Evolutionary conservation across 2,888 invertebrate species (phyloP).

Genomic region (Agonopterix heracliana): DNA sequence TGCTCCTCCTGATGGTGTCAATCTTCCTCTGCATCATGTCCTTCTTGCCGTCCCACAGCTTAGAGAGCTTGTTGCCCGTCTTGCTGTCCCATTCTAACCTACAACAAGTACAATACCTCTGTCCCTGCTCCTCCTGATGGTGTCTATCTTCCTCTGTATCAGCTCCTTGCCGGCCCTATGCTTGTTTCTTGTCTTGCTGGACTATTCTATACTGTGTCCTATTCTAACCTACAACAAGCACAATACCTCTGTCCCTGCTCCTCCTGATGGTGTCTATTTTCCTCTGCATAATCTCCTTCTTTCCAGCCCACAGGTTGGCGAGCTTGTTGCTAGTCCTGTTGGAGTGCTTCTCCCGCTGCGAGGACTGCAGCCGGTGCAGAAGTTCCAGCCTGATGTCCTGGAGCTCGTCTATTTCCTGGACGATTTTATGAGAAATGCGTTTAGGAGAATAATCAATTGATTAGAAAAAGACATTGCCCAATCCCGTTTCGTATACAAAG

Average conservation of each 20-base stretch:
- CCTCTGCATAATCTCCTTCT: constrained; percentile 72
- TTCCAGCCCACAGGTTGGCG: constrained; percentile 61
- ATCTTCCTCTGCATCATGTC: constrained; percentile 75
- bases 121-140: constrained; percentile 69
- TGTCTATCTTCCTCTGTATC: constrained; percentile 72
- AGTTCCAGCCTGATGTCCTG: constrained; percentile 82
- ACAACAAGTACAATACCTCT: constrained; percentile 54
- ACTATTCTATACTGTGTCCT: constrained; percentile 44
- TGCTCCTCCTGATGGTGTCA: constrained; percentile 66
- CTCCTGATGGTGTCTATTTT: constrained; percentile 75
- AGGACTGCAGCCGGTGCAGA: constrained; percentile 78
- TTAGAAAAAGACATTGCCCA: too few species aligned
- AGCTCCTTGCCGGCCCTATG: constrained; percentile 69
- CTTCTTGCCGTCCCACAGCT: constrained; percentile 67
- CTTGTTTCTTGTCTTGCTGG: constrained; percentile 50
- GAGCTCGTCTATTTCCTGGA: constrained; percentile 81
- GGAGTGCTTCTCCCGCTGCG: constrained; percentile 65
- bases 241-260: constrained; percentile 66
- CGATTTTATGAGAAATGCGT: too few species aligned
- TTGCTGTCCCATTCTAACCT: constrained; percentile 29
- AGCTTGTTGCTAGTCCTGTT: constrained; percentile 63
- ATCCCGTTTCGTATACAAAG: too few species aligned
- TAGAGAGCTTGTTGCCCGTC: constrained; percentile 64
- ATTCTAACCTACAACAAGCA: not conserved
- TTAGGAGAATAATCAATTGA: not conserved